phyloP scores from a whole-genome alignment of 2,797 vertebrate species.

The Danio aesculapii region DNA sequence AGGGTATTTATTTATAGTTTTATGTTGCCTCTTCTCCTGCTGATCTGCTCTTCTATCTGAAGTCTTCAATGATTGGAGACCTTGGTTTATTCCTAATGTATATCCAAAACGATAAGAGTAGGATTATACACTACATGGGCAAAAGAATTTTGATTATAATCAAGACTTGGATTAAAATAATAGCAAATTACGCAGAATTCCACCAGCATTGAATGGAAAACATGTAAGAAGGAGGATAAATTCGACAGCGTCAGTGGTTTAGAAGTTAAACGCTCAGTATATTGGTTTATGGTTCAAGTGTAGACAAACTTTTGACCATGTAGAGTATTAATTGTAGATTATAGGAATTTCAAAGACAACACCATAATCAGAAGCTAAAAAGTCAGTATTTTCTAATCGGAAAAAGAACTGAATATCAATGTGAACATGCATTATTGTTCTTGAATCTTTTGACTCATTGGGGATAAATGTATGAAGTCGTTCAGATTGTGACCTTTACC shows the following conservation, averaged over 20 bases:
- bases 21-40: constrained; percentile 23
- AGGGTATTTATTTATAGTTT: constrained; percentile 41
- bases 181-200: background rate
- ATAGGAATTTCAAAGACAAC: constrained; percentile 5
- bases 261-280: background rate
- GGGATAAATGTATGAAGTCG: background rate
- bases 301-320: constrained; percentile 13
- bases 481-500: constrained; percentile 20
- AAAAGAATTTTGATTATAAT: constrained; percentile 13
- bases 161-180: background rate
- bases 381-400: background rate
- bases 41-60: constrained; percentile 15
- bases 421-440: background rate
- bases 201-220: background rate
- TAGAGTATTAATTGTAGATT: constrained; percentile 1
- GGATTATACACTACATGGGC: constrained; percentile 11
- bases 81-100: constrained; percentile 31
- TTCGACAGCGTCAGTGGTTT: background rate
- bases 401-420: background rate
- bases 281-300: background rate
- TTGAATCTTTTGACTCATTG: background rate
- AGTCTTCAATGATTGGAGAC: constrained; percentile 16
- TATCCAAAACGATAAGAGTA: constrained; percentile 24
- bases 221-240: background rate
- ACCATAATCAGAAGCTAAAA: background rate